Percentiles rank a stretch among this genome's conserved stretches.
Conservation (phyloP, 2,888 invertebrate genomes). For the Rutpela maculata region DNA sequence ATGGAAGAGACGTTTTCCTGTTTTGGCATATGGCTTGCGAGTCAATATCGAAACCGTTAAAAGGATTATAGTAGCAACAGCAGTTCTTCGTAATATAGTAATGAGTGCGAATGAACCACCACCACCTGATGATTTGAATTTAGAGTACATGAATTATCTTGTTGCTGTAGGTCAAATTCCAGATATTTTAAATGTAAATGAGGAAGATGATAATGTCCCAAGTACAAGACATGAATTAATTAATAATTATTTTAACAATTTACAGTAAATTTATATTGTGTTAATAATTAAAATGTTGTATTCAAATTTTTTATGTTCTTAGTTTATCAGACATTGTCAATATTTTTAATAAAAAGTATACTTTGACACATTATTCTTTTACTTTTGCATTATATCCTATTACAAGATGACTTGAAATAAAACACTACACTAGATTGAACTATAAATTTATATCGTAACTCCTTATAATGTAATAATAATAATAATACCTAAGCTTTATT, state of each 20-base stretch:
- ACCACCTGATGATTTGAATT: slow-evolving; percentile 1
- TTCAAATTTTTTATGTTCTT: neutral
- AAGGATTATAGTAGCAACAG: slow-evolving; percentile 19
- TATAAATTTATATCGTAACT: neutral
- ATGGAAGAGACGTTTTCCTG: slow-evolving; percentile 9
- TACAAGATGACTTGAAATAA: neutral
- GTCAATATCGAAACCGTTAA: neutral
- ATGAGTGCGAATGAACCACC: slow-evolving; percentile 28
- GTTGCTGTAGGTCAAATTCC: neutral
- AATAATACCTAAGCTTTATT: too few species aligned
- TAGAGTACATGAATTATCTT: neutral
- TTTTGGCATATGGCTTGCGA: slow-evolving; percentile 8
- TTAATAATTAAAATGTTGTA: too few species aligned
- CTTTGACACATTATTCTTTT: neutral
- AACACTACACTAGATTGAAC: neutral
- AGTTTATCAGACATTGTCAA: neutral
- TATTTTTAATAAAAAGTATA: neutral
- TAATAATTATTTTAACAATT: slow-evolving; percentile 1
- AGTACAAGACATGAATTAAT: neutral
- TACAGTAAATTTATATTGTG: neutral
- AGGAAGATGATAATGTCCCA: neutral
- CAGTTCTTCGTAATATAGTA: slow-evolving; percentile 35
- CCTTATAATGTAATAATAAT: too few species aligned
- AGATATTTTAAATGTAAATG: slow-evolving; percentile 1
- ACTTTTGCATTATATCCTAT: neutral